Conservation (phyloP, 2,888 invertebrate species). For the Athalia rosae region DNA sequence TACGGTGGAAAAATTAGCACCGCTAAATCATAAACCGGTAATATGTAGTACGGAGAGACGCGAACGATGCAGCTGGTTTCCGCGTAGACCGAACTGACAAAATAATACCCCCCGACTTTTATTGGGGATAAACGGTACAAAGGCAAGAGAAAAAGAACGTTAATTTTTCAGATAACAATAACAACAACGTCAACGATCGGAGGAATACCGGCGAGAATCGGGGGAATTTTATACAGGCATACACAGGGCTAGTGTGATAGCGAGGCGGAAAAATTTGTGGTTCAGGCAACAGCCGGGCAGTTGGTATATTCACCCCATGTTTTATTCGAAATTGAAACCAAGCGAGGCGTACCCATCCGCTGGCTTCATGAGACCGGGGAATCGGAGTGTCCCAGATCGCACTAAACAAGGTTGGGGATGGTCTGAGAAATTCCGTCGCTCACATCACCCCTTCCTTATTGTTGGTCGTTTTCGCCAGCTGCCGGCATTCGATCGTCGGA, state of each 20-base stretch:
- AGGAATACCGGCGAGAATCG: neutral
- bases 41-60: too few species aligned
- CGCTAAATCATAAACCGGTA: too few species aligned
- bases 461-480: neutral
- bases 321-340: slow-evolving; percentile 23
- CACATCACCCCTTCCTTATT: neutral
- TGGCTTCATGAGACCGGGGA: slow-evolving; percentile 15
- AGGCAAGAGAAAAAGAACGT: too few species aligned
- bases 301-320: neutral
- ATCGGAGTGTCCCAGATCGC: slow-evolving; percentile 16
- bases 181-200: too few species aligned
- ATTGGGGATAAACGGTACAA: too few species aligned
- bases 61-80: too few species aligned
- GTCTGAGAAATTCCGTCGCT: neutral
- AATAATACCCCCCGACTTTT: too few species aligned
- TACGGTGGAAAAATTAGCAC: too few species aligned
- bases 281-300: too few species aligned
- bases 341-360: neutral
- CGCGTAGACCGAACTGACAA: too few species aligned
- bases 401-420: slow-evolving; percentile 22
- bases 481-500: neutral
- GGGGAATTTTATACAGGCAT: neutral
- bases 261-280: neutral
- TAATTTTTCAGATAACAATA: too few species aligned
- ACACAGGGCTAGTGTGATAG: too few species aligned